Evolutionary conservation across 2,797 vertebrate genomes (phyloP).

Genomic region (Nannoperca australis): DNA sequence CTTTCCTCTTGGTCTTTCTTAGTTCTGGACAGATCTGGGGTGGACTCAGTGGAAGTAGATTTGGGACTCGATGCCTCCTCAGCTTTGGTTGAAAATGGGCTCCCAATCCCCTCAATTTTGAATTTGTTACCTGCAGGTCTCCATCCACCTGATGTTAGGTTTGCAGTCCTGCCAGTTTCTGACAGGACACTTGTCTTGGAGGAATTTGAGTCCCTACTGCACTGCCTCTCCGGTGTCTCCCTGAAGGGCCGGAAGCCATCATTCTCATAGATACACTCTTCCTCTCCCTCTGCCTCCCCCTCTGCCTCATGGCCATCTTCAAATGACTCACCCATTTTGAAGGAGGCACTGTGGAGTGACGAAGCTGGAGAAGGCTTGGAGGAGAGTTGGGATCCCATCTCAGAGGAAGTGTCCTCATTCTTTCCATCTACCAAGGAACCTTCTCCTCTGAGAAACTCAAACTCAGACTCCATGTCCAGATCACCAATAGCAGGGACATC

Average conservation of each 20-base stretch:
- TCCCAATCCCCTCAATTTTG: slow-evolving; percentile 87
- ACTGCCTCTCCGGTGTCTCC: slow-evolving; percentile 87
- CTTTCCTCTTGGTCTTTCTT: slow-evolving; percentile 80
- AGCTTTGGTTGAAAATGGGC: slow-evolving; percentile 83
- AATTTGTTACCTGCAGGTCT: slow-evolving; percentile 88
- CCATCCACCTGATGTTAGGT: slow-evolving; percentile 85
- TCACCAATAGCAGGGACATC: slow-evolving; percentile 95
- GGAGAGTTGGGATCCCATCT: slow-evolving; percentile 75
- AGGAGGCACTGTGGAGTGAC: slow-evolving; percentile 87
- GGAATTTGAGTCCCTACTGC: slow-evolving; percentile 89
- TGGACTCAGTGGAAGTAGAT: slow-evolving; percentile 72
- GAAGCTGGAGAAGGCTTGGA: slow-evolving; percentile 81
- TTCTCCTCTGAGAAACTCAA: slow-evolving; percentile 85
- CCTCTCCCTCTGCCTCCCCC: slow-evolving; percentile 68
- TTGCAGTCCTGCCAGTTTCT: slow-evolving; percentile 80
- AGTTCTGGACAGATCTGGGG: slow-evolving; percentile 81
- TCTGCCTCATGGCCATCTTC: slow-evolving; percentile 89
- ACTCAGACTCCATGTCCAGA: slow-evolving; percentile 90
- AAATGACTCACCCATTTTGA: slow-evolving; percentile 88
- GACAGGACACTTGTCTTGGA: slow-evolving; percentile 87
- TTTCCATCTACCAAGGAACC: slow-evolving; percentile 81
- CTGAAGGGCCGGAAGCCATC: slow-evolving; percentile 92
- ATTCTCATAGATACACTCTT: slow-evolving; percentile 98
- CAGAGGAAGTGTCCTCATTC: slow-evolving; percentile 82
- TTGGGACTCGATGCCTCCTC: slow-evolving; percentile 76